A percentile compares a stretch with the other conserved stretches of the same genome.
Conservation (phyloP, 2,888 invertebrate genomes). For the Dilophus febrilis region DNA sequence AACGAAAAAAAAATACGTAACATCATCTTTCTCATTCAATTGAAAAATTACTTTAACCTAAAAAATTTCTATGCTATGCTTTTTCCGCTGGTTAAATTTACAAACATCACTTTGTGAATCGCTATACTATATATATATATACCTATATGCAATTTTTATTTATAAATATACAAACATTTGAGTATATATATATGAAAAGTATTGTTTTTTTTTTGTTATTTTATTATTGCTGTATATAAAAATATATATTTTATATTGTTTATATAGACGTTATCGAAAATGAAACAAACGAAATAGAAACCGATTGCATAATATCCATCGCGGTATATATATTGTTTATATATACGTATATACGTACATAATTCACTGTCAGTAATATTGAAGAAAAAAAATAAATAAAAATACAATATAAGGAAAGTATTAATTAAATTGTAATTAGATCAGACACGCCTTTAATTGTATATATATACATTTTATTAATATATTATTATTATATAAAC, state of each 20-base stretch:
- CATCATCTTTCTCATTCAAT: not conserved
- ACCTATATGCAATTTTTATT: no score
- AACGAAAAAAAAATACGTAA: no score
- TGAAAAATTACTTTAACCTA: conserved; percentile 2
- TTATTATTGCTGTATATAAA: no score
- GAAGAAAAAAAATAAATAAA: not conserved
- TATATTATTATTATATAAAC: no score
- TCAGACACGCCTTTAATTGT: conserved; percentile 2
- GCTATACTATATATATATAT: not conserved
- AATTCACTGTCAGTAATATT: conserved; percentile 1
- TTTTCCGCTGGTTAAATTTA: conserved; percentile 2
- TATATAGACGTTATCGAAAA: no score
- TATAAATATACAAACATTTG: no score
- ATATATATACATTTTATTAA: no score
- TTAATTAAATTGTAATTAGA: conserved; percentile 3
- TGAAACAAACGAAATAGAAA: not conserved
- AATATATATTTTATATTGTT: no score
- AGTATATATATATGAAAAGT: no score
- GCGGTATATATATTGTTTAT: no score
- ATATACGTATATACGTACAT: no score
- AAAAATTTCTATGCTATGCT: conserved; percentile 1
- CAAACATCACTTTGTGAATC: conserved; percentile 1
- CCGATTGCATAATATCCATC: not conserved
- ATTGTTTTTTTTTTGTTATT: no score
- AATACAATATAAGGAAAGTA: conserved; percentile 2